Base-by-base conservation (phyloP, 2,113 vertebrate genomes). In the Athene cunicularia region DNA sequence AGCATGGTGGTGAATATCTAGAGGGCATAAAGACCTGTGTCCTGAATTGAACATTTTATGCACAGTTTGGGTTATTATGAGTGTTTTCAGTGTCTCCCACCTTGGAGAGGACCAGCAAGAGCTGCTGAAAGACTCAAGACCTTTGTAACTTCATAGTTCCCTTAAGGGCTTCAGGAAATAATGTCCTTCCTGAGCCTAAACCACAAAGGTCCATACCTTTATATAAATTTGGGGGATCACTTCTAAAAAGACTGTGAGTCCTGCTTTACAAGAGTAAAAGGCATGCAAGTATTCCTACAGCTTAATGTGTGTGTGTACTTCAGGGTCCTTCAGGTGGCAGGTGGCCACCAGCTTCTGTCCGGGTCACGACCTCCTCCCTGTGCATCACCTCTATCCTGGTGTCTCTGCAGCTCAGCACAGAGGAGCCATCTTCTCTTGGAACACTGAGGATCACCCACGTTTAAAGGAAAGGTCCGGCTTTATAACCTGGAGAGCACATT, bases 391-490 rank as follows among this genome's bases (percentile, higher is more conserved):
- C 27, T 26, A 17, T 23, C 47, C 20, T 1, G 11, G 49, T 35
- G 37, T 43, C 53, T 70, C 59, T 30, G 39, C 27, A 56, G 33
- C 30, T 39, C n/a, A 53, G 41, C 11, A 32, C 1, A 17, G 26
- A 62, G 39, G 9, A 8, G 3, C 5, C 28, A 12, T 5, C 22
- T 76, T 80, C 72, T 45, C 33, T 45, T 3, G 3, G 30, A 16
- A 28, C 13, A 8, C 28, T 35, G 53, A 4, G 2, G 11, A 59
- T 63, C 10, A 8, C 4, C 3, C 20, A 2, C 12, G 0, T 52
- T 50, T n/a, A 26, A 55, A 43, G 23, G 32, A 56, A 33, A 88
- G 6, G 19, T 58, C 28, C 14, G 28, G 55, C 22, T 58, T 53
- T 55, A 9, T 9, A 20, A 41, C 1, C 8, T 1, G 15, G 18